Evolutionary conservation across 2,888 invertebrate genomes (phyloP), one percentile per base, ranked within the genome.

Genomic region (Eupelmus urozonus): DNA sequence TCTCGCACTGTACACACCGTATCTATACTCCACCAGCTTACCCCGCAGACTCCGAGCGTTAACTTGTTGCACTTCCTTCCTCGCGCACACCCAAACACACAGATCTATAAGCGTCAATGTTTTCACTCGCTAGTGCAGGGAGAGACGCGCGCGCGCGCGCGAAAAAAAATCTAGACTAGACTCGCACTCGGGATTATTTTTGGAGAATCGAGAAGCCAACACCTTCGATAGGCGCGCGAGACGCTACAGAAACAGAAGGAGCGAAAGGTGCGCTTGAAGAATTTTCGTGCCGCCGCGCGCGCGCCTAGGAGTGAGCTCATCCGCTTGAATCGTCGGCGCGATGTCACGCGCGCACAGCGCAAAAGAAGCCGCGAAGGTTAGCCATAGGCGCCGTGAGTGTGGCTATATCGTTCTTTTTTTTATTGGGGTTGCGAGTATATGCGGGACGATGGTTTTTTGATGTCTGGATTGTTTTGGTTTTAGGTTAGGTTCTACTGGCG

Each of bases 261-360:
- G 25, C 20, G 20, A 60, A 60, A 51, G 70, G 60, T 42, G 40
- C 34, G 40, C 40, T 9, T 40, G 23, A 62, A 20, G 23, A 42
- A 29, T 59, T 60, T 63, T 66, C 40, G 67, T 40, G 66, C 29
- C 53, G 27, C 42, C 20, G 11, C 53, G 53, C 18, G 53, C 42
- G 18, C 23, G 16, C 23, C 13, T 13, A n/a, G 62, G 13, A n/a
- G 80, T 79, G 82, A 83, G 78, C 78, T 80, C 80, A 75, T 77
- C 76, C 71, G 67, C 60, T 23, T 80, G 78, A 80, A 75, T 70
- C 79, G 78, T 65, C 82, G 62, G 74, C 65, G 73, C 80, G 3
- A 34, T 79, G 81, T 83, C 82, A 82, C 78, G 53, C 20, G 20
- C 49, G 63, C 49, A 53, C n/a, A 42, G 34, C 59, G 45, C 13